Base-by-base conservation (phyloP, 1,140 invertebrate species). In the Magallana gigas region DNA sequence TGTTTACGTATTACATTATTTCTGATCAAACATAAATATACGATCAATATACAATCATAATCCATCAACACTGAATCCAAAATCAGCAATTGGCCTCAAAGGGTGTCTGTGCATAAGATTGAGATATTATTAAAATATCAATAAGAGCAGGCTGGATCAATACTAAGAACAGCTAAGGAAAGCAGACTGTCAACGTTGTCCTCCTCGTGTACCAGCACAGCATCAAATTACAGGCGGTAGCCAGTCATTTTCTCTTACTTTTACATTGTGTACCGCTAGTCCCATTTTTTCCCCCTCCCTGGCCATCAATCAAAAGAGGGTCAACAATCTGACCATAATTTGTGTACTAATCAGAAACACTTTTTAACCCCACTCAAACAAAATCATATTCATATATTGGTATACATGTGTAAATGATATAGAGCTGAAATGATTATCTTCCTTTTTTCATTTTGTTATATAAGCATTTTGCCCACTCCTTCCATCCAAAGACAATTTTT, bases 121-220 rank as follows among this genome's bases (percentile, higher is more conserved):
- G 68, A 76, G 68, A 36, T 76, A 29, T 76, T 76, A 76, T 76
- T 76, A 76, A 64, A 76, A 76, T 76, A 76, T 76, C 68, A 76
- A 76, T 76, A 76, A 76, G 23, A 9, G 68, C 68, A 76, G 23
- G 23, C 23, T 9, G 36, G 68, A 76, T 76, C 68, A 76, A 76
- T 76, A 76, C 68, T 36, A 48, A 29, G 68, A 29, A 76, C 18
- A 29, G 68, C 68, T 76, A 29, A 12, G 9, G 23, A 76, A 23
- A 76, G 68, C 29, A 76, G 68, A 76, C 68, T 11, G 23, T 36
- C 68, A 29, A 18, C 68, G 36, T 48, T 8, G 7, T 29, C 36
- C 8, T 11, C 68, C 68, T 76, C 8, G 9, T 9, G 68, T 76
- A 76, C 68, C 18, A 23, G 36, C 68, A 18, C 68, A 29, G 14